These are phyloP conservation scores for Tadarida brasiliensis DNA, from an alignment of 2,797 vertebrate genomes.

Conservation along the genomic window DNA sequence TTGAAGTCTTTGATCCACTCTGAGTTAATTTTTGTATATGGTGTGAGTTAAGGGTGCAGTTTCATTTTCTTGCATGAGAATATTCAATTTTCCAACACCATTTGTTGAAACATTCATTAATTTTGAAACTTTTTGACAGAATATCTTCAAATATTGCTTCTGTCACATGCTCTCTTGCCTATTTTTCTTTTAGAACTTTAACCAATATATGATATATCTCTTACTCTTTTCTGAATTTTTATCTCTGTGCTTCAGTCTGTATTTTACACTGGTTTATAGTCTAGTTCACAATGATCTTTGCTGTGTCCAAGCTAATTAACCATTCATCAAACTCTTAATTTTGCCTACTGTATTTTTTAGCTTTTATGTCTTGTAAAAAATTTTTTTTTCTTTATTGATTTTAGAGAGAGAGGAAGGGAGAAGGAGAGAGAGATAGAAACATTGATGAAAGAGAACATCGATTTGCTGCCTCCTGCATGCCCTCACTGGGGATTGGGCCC, in stretches of 20 bases:
- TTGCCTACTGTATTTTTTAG: neutral
- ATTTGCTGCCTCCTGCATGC: too few species aligned
- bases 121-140: neutral
- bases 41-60: neutral
- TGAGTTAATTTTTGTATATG: neutral
- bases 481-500: too few species aligned
- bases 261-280: neutral
- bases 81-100: neutral
- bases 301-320: neutral
- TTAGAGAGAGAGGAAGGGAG: too few species aligned
- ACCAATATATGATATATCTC: neutral
- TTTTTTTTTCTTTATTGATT: too few species aligned
- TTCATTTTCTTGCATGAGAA: neutral
- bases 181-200: constrained; percentile 43
- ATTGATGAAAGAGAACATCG: too few species aligned
- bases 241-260: neutral
- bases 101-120: neutral
- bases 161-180: neutral
- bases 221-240: constrained; percentile 15
- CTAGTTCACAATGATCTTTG: neutral
- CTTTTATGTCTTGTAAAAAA: neutral
- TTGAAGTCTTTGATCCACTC: neutral
- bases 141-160: neutral
- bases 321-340: neutral
- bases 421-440: too few species aligned